Evolutionary conservation across 2,888 invertebrate genomes (phyloP).

Genomic region (Eustalomyia histrio): DNA sequence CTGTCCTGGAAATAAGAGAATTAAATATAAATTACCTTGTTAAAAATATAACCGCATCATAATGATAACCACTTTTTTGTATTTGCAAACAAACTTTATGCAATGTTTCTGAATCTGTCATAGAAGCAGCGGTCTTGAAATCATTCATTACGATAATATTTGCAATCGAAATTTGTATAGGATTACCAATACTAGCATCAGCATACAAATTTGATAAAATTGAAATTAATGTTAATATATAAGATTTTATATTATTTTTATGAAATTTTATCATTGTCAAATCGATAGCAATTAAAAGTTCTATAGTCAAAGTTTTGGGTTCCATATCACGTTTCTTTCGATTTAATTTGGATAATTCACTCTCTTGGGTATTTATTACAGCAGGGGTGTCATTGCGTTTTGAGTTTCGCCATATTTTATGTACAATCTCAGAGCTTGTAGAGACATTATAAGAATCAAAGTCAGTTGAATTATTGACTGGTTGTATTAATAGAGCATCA

Average conservation of each 20-base stretch:
- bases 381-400: slow-evolving; percentile 74
- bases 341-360: slow-evolving; percentile 65
- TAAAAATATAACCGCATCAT: slow-evolving; percentile 88
- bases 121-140: slow-evolving; percentile 70
- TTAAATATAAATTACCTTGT: slow-evolving; percentile 82
- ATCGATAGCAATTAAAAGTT: slow-evolving; percentile 91
- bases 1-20: too few relatives aligned
- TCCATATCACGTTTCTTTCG: slow-evolving; percentile 76
- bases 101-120: slow-evolving; percentile 84
- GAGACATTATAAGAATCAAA: slow-evolving; percentile 69
- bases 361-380: slow-evolving; percentile 71
- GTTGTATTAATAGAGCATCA: slow-evolving; percentile 85
- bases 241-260: slow-evolving; percentile 83
- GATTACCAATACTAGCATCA: slow-evolving; percentile 91
- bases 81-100: slow-evolving; percentile 87
- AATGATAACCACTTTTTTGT: slow-evolving; percentile 82
- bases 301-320: slow-evolving; percentile 84
- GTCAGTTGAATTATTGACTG: slow-evolving; percentile 80
- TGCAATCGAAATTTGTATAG: slow-evolving; percentile 88
- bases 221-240: slow-evolving; percentile 90
- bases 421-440: slow-evolving; percentile 78
- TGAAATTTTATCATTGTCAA: slow-evolving; percentile 89
- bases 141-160: slow-evolving; percentile 83
- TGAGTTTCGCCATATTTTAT: slow-evolving; percentile 80
- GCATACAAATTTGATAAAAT: slow-evolving; percentile 90